Evolutionary conservation across 2,888 invertebrate species (phyloP), one percentile per base, ranked within the genome.

Genomic region (Nephrotoma guestfalica): DNA sequence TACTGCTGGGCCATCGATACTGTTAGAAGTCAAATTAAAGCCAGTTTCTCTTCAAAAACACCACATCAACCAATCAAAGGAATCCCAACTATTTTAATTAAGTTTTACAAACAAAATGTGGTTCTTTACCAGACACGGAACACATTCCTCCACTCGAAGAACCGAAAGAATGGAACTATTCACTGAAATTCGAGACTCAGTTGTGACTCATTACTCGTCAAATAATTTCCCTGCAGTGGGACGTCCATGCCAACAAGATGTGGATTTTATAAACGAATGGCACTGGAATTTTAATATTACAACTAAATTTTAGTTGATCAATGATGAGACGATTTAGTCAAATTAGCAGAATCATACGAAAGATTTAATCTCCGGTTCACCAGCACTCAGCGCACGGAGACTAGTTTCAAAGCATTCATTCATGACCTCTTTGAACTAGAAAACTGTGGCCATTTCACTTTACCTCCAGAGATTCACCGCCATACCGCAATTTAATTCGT

Each of bases 11-110:
- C 41, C 41, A 84, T 41, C 87, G 91, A 92, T 86, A 87, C 86
- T 9, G 90, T 90, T 30, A 89, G 90, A 2, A 87, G 87, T 30
- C 92, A 92, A 88, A 41, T 84, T 84, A 90, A 90, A 2, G 89
- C 89, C 40, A 92, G 94, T 86, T 95, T 95, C 89, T 94, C 93
- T 9, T 94, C 95, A 6, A 96, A 96, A 92, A 96, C 96, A 0
- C 94, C 96, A 0, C 97, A 97, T 90, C 93, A 94, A 89, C 94
- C 95, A 88, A 93, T 94, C 15, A 94, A 93, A 87, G 93, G 86
- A 11, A 9, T 51, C 6, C 40, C 41, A 6, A 51, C 15, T 47
- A 2, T 47, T n/a, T 47, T 41, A 41, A 41, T 83, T 18, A 83
- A 83, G 4, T 83, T 40, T 57, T 87, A 94, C 96, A 0, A 91